Percentiles rank a stretch among this genome's conserved stretches.
Conservation (phyloP, 2,113 vertebrate genomes). For the Lophotis ruficrista region DNA sequence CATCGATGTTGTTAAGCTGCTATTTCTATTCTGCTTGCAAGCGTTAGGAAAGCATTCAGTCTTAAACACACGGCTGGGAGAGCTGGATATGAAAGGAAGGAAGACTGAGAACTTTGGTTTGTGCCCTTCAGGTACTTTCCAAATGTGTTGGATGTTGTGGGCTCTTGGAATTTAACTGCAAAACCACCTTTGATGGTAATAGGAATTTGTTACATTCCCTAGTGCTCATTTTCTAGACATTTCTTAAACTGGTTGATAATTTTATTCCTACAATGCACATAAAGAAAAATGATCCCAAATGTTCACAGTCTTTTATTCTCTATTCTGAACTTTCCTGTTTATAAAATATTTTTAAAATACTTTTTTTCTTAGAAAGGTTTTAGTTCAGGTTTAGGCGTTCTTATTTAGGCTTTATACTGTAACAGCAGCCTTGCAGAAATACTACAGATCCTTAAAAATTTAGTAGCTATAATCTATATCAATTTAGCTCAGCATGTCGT, state of each 20-base stretch:
- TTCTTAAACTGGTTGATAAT: not conserved
- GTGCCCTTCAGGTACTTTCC: not conserved
- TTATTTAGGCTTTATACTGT: not conserved
- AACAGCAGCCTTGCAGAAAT: not conserved
- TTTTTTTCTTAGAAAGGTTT: not conserved
- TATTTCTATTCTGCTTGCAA: not conserved
- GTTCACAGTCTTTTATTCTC: not conserved
- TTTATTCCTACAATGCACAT: not conserved
- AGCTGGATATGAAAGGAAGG: not conserved
- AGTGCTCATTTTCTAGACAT: not conserved
- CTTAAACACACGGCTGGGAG: rapidly evolving
- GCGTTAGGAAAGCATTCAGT: not conserved
- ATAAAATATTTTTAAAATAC: not conserved
- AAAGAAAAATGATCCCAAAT: not conserved
- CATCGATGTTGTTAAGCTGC: not conserved
- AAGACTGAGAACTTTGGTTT: not conserved
- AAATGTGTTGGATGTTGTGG: not conserved
- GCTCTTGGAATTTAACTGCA: not conserved
- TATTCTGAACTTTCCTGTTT: not conserved
- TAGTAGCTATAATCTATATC: constrained; percentile 13
- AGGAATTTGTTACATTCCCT: not conserved
- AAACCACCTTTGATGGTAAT: not conserved
- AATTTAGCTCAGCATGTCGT: not conserved
- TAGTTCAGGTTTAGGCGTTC: not conserved
- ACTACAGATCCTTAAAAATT: not conserved